Conservation (phyloP, 2,888 invertebrate genomes). For the Folsomia manolachei region DNA sequence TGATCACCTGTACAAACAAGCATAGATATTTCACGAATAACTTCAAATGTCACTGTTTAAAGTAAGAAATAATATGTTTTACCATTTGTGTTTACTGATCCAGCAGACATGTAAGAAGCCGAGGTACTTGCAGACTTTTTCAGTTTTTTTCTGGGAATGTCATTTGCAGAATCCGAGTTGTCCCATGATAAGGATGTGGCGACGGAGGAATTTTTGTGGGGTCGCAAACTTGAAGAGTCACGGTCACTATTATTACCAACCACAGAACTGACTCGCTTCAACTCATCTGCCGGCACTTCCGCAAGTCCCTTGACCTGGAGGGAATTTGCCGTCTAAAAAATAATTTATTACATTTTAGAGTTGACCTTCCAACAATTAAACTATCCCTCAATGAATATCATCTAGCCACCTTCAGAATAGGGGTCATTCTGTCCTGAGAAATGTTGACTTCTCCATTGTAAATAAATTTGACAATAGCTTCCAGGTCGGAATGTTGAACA, state of each 20-base stretch:
- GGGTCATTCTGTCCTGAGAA: slow-evolving; percentile 78
- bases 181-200: slow-evolving; percentile 45
- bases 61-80: too few species aligned
- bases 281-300: slow-evolving; percentile 67
- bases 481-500: slow-evolving; percentile 52
- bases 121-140: slow-evolving; percentile 49
- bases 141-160: slow-evolving; percentile 48
- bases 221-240: slow-evolving; percentile 20
- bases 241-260: slow-evolving; percentile 25
- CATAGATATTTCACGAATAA: background rate
- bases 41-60: background rate
- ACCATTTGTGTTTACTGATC: slow-evolving; percentile 50
- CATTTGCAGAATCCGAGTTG: slow-evolving; percentile 33
- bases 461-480: slow-evolving; percentile 65
- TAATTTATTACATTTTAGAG: background rate
- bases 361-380: background rate
- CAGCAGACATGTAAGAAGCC: slow-evolving; percentile 31
- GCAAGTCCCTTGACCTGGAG: slow-evolving; percentile 84
- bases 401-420: slow-evolving; percentile 59
- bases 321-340: slow-evolving; percentile 78
- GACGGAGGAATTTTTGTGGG: slow-evolving; percentile 37
- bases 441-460: slow-evolving; percentile 90
- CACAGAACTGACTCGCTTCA: slow-evolving; percentile 45
- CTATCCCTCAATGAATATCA: too few species aligned
- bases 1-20: background rate